phyloP scores from a whole-genome alignment of 2,888 invertebrate genomes.

The Scaptomyza polygonia region DNA sequence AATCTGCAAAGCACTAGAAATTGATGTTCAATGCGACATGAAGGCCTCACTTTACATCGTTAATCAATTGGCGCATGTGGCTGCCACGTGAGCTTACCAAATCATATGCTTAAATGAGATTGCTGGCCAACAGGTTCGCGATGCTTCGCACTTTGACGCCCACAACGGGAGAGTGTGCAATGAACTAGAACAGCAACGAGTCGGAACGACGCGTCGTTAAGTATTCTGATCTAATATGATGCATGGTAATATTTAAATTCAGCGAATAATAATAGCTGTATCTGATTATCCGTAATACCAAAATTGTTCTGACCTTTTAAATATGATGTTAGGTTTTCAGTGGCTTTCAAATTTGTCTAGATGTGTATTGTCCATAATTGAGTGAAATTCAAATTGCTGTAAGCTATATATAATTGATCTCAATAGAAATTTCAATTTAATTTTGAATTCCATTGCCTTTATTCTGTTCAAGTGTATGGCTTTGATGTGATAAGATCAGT shows the following conservation, averaged over 20 bases:
- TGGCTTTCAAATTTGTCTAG: not conserved
- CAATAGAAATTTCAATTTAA: slow-evolving; percentile 4
- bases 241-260: not conserved
- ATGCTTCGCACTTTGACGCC: slow-evolving; percentile 12
- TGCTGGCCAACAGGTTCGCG: slow-evolving; percentile 40
- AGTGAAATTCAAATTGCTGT: not conserved
- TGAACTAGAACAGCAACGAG: slow-evolving; percentile 51
- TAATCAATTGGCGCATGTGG: slow-evolving; percentile 71
- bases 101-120: slow-evolving; percentile 20
- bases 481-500: slow-evolving; percentile 52
- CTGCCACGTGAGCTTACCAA: slow-evolving; percentile 70
- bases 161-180: slow-evolving; percentile 39
- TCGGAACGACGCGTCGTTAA: not conserved
- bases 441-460: slow-evolving; percentile 1
- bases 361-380: slow-evolving; percentile 1
- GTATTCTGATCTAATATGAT: slow-evolving; percentile 11
- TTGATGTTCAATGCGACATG: slow-evolving; percentile 31
- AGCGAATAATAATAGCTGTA: not conserved
- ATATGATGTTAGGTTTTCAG: not conserved
- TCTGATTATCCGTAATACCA: not conserved
- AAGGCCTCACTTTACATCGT: slow-evolving; percentile 33
- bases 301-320: not conserved
- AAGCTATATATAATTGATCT: slow-evolving; percentile 9
- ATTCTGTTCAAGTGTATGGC: slow-evolving; percentile 19
- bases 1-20: slow-evolving; percentile 44